Base-by-base conservation (phyloP, 2,888 invertebrate species). In the Ectemnius continuus region DNA sequence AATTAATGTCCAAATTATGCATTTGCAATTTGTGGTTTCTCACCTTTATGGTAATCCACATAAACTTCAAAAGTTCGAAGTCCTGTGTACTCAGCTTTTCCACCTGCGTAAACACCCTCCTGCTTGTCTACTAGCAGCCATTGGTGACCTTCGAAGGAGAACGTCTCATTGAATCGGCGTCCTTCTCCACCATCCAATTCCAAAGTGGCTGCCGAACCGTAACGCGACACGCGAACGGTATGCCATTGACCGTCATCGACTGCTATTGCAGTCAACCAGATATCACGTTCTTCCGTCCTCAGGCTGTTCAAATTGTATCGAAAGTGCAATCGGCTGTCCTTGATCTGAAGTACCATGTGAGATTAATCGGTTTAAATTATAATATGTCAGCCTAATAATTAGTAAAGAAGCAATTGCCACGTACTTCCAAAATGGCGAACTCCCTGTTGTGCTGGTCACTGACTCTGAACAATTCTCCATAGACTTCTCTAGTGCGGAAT, bases 161-260 rank as follows among this genome's bases (percentile, higher is more conserved):
- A 97, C 0, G 97, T 97, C 91, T 98, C 98, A 88, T 98, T 98
- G 92, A 97, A 98, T 75, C 97, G 93, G 76, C 97, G 92, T 0
- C 98, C 98, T 92, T 98, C 98, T 1, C 99, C 99, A 2, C 98
- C 98, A 88, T 99, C 99, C 80, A 99, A 92, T 90, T 97, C 97
- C 74, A 99, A 92, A 64, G 97, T 97, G 13, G 98, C 98, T 8
- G 97, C 97, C 61, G 97, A 97, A 52, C 98, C 98, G 84, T 97
- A 97, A 68, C 99, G 94, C 84, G 96, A 96, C 0, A 98, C 96
- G 81, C 96, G 94, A 4, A 97, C 97, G 67, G 97, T 97, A 89
- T 99, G 99, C 99, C 99, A 99, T 87, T 98, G 97, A 0, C 99
- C 99, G 89, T 98, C 97, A 87, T 98, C 97, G 2, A 98, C 98